A percentile compares a stretch with the other conserved stretches of the same genome.
phyloP scores from a whole-genome alignment of 2,797 vertebrate species.

The Oreochromis mossambicus region DNA sequence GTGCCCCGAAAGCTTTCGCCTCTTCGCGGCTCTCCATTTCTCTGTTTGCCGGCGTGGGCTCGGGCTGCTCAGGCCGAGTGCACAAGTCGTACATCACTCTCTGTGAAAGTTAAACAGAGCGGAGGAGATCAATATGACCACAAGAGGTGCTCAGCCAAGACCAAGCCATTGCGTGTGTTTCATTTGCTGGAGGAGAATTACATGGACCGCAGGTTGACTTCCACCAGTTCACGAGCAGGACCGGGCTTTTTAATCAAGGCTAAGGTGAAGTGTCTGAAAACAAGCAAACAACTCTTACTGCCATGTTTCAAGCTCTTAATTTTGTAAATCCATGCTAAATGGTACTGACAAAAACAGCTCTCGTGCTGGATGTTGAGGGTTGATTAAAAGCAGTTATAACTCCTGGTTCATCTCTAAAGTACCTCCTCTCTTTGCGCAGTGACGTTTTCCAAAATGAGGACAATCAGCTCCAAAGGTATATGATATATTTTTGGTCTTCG shows the following conservation, averaged over 20 bases:
- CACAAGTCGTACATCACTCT: constrained; percentile 78
- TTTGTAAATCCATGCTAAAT: neutral
- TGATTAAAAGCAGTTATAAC: neutral
- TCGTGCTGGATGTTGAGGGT: neutral
- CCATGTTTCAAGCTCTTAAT: neutral
- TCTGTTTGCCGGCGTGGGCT: constrained; percentile 34
- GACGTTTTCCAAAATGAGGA: constrained; percentile 47
- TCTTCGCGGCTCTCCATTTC: constrained; percentile 58
- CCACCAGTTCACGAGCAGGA: neutral
- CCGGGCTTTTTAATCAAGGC: neutral
- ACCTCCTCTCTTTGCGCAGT: neutral
- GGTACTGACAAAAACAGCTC: neutral
- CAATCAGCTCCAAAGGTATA: constrained; percentile 24
- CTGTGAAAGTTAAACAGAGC: constrained; percentile 35
- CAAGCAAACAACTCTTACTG: neutral
- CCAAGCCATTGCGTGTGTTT: constrained; percentile 38
- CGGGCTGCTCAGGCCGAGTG: constrained; percentile 64
- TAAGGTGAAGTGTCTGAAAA: constrained; percentile 23
- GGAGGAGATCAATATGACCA: constrained; percentile 35
- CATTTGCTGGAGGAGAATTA: constrained; percentile 29
- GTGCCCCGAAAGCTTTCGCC: constrained; percentile 40
- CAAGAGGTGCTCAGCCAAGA: constrained; percentile 19
- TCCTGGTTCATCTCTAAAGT: constrained; percentile 1
- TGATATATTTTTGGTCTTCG: constrained; percentile 14
- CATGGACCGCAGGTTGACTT: constrained; percentile 12